These are phyloP conservation scores for Hyla sarda DNA, from an alignment of 2,113 vertebrate species.

Conservation along the genomic window DNA sequence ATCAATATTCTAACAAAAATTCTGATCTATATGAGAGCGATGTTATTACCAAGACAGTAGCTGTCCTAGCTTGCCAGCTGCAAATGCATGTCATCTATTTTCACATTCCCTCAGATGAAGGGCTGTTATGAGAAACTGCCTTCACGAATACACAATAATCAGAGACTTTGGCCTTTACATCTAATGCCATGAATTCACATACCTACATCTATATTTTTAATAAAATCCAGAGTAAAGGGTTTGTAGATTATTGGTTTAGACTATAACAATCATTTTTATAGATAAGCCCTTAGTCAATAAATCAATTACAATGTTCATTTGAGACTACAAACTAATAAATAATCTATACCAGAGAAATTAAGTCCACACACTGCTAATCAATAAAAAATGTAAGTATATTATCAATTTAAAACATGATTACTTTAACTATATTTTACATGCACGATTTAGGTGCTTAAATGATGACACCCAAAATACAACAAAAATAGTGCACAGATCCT, in stretches of 20 bases:
- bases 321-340: too few species aligned
- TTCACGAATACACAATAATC: background rate
- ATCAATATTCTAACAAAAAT: background rate
- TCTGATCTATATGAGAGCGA: background rate
- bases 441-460: too few species aligned
- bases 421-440: too few species aligned
- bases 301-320: too few species aligned
- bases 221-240: background rate
- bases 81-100: conserved; percentile 37
- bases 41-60: background rate
- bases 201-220: background rate
- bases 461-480: too few species aligned
- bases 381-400: too few species aligned
- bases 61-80: conserved; percentile 44
- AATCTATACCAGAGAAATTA: too few species aligned
- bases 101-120: conserved; percentile 28
- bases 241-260: background rate
- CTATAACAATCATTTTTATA: background rate
- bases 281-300: too few species aligned
- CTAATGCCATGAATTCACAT: background rate
- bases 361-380: too few species aligned
- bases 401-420: too few species aligned
- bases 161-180: background rate
- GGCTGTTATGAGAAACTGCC: too few species aligned
- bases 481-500: too few species aligned